Conservation (phyloP, 2,113 vertebrate species). For the Murina feae region DNA sequence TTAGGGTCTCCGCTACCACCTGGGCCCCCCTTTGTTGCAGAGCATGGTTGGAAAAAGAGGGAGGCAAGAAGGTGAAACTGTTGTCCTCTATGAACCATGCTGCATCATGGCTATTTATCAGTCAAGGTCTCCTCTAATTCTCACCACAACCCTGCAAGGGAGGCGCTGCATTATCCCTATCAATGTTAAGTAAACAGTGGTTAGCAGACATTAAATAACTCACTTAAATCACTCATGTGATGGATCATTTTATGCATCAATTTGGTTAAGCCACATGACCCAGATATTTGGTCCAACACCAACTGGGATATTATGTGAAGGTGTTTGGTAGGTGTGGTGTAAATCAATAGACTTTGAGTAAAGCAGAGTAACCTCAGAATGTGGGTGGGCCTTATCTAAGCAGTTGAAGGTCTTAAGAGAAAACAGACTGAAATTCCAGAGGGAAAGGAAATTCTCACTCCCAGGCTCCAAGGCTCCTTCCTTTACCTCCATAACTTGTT, state of each 20-base stretch:
- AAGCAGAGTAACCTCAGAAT: not conserved
- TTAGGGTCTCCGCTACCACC: not conserved
- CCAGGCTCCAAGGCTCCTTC: too few relatives aligned
- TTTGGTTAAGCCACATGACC: not conserved
- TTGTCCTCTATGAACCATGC: not conserved
- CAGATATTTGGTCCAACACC: not conserved
- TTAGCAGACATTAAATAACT: not conserved
- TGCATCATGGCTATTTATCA: not conserved
- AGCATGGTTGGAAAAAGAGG: not conserved
- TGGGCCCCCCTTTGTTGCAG: not conserved
- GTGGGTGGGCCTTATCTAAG: not conserved
- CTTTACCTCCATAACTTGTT: too few relatives aligned
- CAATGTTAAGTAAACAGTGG: not conserved
- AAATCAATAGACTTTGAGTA: not conserved
- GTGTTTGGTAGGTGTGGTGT: not conserved
- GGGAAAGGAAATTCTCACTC: too few relatives aligned
- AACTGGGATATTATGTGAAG: not conserved
- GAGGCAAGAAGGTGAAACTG: not conserved
- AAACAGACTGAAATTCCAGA: not conserved
- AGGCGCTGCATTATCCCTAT: fast-evolving
- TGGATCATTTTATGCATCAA: not conserved
- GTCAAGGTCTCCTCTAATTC: not conserved
- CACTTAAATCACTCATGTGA: not conserved
- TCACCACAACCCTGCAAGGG: fast-evolving
- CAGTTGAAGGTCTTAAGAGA: not conserved